Evolutionary conservation across 2,888 invertebrate species (phyloP), one percentile per base, ranked within the genome.

Genomic region (Peribatodes rhomboidaria): DNA sequence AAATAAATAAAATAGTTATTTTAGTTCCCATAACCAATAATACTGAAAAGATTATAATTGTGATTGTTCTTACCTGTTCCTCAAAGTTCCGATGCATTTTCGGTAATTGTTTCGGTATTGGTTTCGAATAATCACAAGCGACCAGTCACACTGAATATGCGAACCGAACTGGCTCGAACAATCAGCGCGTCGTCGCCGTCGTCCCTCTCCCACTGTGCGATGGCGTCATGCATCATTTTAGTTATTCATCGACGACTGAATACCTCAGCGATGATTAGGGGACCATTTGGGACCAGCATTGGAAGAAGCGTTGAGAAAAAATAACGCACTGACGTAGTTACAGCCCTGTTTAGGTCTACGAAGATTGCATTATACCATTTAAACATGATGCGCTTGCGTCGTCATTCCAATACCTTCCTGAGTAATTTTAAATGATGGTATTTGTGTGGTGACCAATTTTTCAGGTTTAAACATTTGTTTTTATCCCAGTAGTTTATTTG

Each of bases 161-260:
- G 78, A 71, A 76, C 77, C 76, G 81, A 74, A 89, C 87, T 87
- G 83, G 77, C 54, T 71, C 33, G 18, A 20, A 18, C 20, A 20
- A 37, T 20, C 10, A 11, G n/a, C 1, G 27, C n/a, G 14, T 8
- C 27, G n/a, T 0, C 8, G 20, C 27, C 8, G 20, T 13, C 16
- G 16, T 50, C 33, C 18, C 9, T 37, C 77, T 74, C 77, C 77
- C 75, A 77, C 80, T 69, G 27, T 47, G 57, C 63, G 62, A 53
- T 65, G 39, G 65, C 78, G 77, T 77, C 76, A 76, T 42, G 35
- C 67, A 49, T 62, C 37, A 57, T 66, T 46, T 68, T 74, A 77
- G 76, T 77, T 75, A 59, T 60, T 61, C 69, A 65, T 86, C 74
- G 82, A 72, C 53, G 35, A 74, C 61, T 67, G 57, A 69, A 79